These are phyloP conservation scores for Cirrhinus molitorella DNA, from an alignment of 2,797 vertebrate genomes.

Conservation along the genomic window DNA sequence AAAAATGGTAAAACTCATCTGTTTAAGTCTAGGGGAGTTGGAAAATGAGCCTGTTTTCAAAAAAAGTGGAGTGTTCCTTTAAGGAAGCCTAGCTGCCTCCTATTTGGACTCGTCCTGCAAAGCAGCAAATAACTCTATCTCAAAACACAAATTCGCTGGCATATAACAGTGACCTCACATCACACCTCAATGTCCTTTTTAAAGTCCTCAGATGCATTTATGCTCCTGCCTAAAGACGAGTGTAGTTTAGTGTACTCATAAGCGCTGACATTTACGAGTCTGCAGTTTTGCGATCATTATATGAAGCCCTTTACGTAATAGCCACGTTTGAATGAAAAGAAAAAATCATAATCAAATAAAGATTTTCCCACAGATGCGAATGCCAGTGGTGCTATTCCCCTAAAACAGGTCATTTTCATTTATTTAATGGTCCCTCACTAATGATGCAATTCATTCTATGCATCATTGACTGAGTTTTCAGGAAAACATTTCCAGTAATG, in stretches of 20 bases:
- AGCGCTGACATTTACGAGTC: background rate
- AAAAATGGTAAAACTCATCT: no score
- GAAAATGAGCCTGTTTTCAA: no score
- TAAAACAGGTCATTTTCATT: constrained; percentile 38
- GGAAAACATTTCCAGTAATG: background rate
- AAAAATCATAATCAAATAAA: background rate
- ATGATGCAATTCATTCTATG: background rate
- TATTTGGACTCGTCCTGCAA: no score
- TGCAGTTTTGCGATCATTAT: background rate
- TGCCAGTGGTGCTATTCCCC: constrained; percentile 1
- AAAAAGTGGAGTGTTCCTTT: no score
- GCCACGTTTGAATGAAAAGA: constrained; percentile 6
- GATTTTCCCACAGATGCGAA: background rate
- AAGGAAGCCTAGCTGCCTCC: background rate
- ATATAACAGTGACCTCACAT: background rate
- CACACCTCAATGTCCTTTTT: background rate
- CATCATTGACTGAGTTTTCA: background rate
- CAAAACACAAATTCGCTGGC: background rate
- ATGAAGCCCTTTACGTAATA: constrained; percentile 25
- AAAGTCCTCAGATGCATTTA: background rate
- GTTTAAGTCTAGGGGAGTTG: no score
- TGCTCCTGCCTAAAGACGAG: background rate
- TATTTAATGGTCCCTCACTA: constrained; percentile 18
- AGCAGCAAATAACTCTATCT: background rate
- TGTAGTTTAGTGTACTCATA: background rate